Evolutionary conservation across 1,140 invertebrate genomes (phyloP), one percentile per base, ranked within the genome.

Genomic region (Camponotus vicinus): DNA sequence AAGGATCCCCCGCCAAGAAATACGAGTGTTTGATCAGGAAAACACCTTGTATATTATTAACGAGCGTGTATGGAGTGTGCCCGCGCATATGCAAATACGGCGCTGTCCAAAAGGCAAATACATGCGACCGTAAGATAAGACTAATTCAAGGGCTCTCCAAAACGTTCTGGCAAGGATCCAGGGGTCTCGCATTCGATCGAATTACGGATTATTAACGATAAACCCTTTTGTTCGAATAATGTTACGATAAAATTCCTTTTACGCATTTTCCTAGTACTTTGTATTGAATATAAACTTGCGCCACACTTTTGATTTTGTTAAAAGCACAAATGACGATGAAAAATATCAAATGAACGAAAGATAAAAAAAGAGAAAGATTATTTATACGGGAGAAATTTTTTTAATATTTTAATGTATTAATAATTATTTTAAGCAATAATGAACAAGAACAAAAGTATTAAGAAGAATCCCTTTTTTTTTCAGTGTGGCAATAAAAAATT

Each of bases 61-160:
- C 40, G 79, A 37, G 9, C 85, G 87, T 91, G 86, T 89, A 86
- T 90, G 67, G 91, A 92, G 92, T 93, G 93, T 93, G 92, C 86
- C 73, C 73, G 34, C 85, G 93, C 93, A 93, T 94, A 94, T 77
- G 89, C 90, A 94, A 94, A 94, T 94, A 93, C 67, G 84, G 61
- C 84, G 73, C 77, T 90, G 91, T 93, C 90, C 91, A 61, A 91
- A 90, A 91, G 78, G 90, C 91, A 93, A 94, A 94, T 94, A 93
- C 90, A 92, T 92, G 92, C 78, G 79, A 86, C 86, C 86, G 67
- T 69, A 85, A 94, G 92, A 94, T 93, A 94, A 94, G 92, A 91
- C 86, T 63, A 21, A 55, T 77, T 80, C 69, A 76, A 86, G 77
- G 87, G 84, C 70, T 85, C 64, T 85, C 34, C 34, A n/a, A 52